Conservation (phyloP, 2,113 vertebrate species). For the Daphoenositta chrysoptera region DNA sequence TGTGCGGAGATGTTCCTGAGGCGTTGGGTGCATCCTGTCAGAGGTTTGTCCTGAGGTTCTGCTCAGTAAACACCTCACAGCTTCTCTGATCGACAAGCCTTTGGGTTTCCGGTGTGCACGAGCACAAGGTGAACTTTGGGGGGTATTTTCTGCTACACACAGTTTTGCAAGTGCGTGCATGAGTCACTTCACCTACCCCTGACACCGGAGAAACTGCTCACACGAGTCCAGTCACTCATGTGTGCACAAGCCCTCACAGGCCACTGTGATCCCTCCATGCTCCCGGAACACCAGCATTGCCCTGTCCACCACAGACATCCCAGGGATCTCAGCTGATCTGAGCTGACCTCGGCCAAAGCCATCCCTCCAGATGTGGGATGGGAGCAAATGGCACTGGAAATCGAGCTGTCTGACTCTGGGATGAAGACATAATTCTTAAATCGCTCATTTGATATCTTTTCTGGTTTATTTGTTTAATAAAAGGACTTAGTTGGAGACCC, state of each 20-base stretch:
- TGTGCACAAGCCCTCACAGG: accelerated
- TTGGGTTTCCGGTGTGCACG: neutral
- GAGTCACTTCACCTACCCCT: constrained; percentile 30
- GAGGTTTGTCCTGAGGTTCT: neutral
- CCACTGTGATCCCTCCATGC: accelerated
- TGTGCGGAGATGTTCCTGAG: accelerated
- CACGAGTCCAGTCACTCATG: neutral
- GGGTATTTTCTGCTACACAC: constrained; percentile 35
- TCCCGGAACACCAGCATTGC: neutral
- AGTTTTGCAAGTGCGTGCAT: neutral
- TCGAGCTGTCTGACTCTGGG: neutral
- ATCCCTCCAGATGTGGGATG: neutral
- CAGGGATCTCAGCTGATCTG: neutral
- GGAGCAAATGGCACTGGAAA: neutral
- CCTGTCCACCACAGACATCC: neutral
- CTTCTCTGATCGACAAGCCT: neutral
- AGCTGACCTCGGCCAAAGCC: neutral
- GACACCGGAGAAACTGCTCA: neutral
- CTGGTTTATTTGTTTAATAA: constrained; percentile 64
- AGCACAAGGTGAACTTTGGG: constrained; percentile 56
- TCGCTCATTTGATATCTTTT: neutral
- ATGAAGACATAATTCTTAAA: constrained; percentile 28
- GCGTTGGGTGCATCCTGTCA: neutral
- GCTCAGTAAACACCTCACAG: neutral
- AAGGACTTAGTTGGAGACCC: neutral